Evolutionary conservation across 2,888 invertebrate species (phyloP), one percentile per base, ranked within the genome.

Genomic region (Perizoma affinitatum): DNA sequence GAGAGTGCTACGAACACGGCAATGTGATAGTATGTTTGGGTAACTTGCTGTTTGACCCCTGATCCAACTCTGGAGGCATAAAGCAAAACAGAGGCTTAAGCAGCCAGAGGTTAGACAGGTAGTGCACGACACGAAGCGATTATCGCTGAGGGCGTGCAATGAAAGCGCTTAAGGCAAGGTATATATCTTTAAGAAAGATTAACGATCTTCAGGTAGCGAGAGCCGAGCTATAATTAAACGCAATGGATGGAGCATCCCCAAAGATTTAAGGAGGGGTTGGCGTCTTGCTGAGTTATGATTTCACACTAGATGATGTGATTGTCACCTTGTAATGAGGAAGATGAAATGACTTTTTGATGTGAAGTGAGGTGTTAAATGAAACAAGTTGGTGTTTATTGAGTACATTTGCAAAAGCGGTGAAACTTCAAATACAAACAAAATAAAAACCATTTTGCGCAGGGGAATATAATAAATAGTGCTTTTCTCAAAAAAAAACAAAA

Each of bases 181-280:
- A 88, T 91, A 90, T 88, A 86, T 91, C 90, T 90, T 90, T 90
- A 89, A 90, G 91, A 91, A 90, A 92, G 91, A 92, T 92, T 92
- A 91, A 92, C 92, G 91, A 90, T 86, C 84, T 83, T 80, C 90
- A 91, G 90, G 90, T 90, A 89, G 76, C 76, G 86, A 82, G 78
- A 79, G 82, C 83, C 84, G 88, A 80, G 85, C 80, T 86, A 88
- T 92, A 92, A 92, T 92, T 91, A 92, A 91, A 90, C 88, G 90
- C 89, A 87, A 89, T 88, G 82, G 89, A 90, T 89, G 87, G 87
- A 80, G 81, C 87, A 85, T 87, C 88, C 87, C 87, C 76, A 78
- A 88, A 90, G 91, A 90, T 90, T 90, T 87, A 88, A 83, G 79
- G 81, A 83, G 88, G 84, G 87, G 90, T 82, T 80, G 83, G 88